phyloP scores from a whole-genome alignment of 2,113 vertebrate species.

The Brienomyrus brachyistius region DNA sequence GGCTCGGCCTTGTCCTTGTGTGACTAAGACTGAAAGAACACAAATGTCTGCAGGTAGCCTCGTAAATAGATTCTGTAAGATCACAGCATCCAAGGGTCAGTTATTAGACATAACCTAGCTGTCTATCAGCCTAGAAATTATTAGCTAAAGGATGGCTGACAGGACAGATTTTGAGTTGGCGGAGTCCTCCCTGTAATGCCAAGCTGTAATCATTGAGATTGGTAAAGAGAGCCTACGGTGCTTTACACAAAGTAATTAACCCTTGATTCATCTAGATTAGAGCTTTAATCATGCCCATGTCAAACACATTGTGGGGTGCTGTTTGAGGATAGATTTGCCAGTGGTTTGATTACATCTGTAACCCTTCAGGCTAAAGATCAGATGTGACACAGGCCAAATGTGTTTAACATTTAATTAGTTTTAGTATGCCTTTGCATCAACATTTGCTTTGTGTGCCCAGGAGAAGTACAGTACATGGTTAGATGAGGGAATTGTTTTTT shows the following conservation, averaged over 20 bases:
- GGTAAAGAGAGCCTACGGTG: slow-evolving; percentile 16
- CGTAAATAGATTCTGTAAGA: not conserved
- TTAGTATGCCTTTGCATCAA: not conserved
- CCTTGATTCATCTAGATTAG: slow-evolving; percentile 22
- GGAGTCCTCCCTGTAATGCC: not conserved
- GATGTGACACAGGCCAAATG: not conserved
- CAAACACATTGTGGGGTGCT: not conserved
- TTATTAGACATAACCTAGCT: not conserved
- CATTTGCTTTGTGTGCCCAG: not conserved
- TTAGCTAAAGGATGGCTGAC: not conserved
- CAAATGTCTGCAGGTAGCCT: not conserved
- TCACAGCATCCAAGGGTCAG: not conserved
- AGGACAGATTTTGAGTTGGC: not conserved
- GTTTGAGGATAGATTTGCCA: slow-evolving; percentile 16
- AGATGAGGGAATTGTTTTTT: not conserved
- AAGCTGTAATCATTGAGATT: slow-evolving; percentile 7
- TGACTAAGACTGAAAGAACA: not conserved
- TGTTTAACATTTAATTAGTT: slow-evolving; percentile 9
- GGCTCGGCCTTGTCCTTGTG: not conserved
- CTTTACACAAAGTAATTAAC: slow-evolving; percentile 27
- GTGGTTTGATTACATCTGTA: slow-evolving; percentile 16
- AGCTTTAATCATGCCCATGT: slow-evolving; percentile 17
- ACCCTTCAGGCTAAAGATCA: slow-evolving; percentile 12
- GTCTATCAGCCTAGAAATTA: not conserved
- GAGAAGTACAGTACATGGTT: not conserved